These are phyloP conservation scores for Tetramorium alpestre DNA, from an alignment of 1,140 invertebrate species.

Conservation along the genomic window DNA sequence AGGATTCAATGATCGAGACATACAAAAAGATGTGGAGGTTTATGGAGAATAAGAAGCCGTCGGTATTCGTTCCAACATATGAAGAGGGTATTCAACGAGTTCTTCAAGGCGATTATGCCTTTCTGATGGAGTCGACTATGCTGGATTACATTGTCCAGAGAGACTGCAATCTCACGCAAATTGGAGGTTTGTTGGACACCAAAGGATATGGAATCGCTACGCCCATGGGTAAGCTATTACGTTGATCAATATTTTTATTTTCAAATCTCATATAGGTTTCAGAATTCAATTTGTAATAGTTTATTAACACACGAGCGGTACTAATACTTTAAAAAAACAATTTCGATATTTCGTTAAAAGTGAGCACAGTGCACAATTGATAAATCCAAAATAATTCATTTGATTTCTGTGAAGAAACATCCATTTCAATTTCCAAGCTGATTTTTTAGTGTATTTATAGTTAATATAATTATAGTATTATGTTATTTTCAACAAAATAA, in stretches of 20 bases:
- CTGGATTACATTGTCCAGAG: constrained; percentile 95
- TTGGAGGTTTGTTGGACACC: constrained; percentile 95
- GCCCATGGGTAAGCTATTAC: constrained; percentile 84
- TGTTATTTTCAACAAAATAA: background rate
- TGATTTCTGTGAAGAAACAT: background rate
- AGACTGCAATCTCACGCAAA: constrained; percentile 97
- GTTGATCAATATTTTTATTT: background rate
- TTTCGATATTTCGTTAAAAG: background rate
- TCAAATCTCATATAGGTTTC: background rate
- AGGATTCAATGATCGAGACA: constrained; percentile 93
- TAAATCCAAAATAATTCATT: background rate
- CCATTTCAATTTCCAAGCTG: background rate
- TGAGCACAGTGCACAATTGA: background rate
- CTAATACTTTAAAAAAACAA: background rate
- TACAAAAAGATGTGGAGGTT: constrained; percentile 96
- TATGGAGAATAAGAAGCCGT: constrained; percentile 91
- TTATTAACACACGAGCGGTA: background rate
- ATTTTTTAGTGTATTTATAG: background rate
- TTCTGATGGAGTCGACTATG: constrained; percentile 97
- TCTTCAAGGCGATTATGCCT: constrained; percentile 93
- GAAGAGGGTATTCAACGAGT: constrained; percentile 93
- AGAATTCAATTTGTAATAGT: constrained; percentile 6
- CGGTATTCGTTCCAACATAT: constrained; percentile 91
- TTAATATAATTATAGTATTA: background rate
- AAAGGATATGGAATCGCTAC: constrained; percentile 91